phyloP scores from a whole-genome alignment of 1,140 invertebrate genomes.

The silkworm (Bombyx mori) region ASM3026992v2 NC_085117.1:16982001-16982500 shows the following conservation, averaged over 20 bases:
- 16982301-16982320: slow-evolving; percentile 80
- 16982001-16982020: too few relatives aligned
- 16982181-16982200: not conserved
- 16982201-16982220: slow-evolving; percentile 51
- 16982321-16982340: slow-evolving; percentile 74
- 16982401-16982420: slow-evolving; percentile 77
- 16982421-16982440: slow-evolving; percentile 75
- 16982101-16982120: too few relatives aligned
- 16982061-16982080: too few relatives aligned
- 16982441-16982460: slow-evolving; percentile 80
- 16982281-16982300: slow-evolving; percentile 81
- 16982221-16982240: slow-evolving; percentile 78
- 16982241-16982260: slow-evolving; percentile 82
- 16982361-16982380: slow-evolving; percentile 79
- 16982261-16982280: slow-evolving; percentile 76
- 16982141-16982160: too few relatives aligned
- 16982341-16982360: slow-evolving; percentile 71
- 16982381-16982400: slow-evolving; percentile 74
- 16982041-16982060: too few relatives aligned
- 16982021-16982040: too few relatives aligned
- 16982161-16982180: not conserved
- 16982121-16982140: too few relatives aligned
- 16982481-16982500: slow-evolving; percentile 70
- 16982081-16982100: too few relatives aligned
- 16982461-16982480: slow-evolving; percentile 81